These are phyloP conservation scores for Sinelater perroti DNA, from an alignment of 2,888 invertebrate genomes.

Conservation along the genomic window DNA sequence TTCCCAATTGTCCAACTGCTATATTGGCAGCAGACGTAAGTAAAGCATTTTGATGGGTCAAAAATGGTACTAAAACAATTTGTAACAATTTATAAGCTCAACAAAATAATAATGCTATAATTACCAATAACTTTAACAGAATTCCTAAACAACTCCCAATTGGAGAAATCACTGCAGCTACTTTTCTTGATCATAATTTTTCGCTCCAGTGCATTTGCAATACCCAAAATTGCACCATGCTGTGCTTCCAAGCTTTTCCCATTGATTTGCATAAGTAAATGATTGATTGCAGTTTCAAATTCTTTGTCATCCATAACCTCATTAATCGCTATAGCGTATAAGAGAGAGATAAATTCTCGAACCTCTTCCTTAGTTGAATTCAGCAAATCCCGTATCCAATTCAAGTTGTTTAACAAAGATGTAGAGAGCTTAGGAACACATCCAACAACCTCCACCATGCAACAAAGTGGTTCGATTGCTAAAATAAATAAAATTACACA, in stretches of 20 bases:
- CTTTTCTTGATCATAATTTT: conserved; percentile 65
- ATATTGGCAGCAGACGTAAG: conserved; percentile 74
- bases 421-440: conserved; percentile 77
- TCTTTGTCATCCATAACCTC: conserved; percentile 64
- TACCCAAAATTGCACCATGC: conserved; percentile 79
- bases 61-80: conserved; percentile 66
- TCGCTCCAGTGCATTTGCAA: conserved; percentile 76
- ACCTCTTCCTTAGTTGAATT: conserved; percentile 80
- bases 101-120: conserved; percentile 26
- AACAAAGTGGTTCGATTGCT: conserved; percentile 75
- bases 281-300: conserved; percentile 66
- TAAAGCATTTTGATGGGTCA: conserved; percentile 69
- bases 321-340: conserved; percentile 75
- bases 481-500: conserved; percentile 39
- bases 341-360: conserved; percentile 75
- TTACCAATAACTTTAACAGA: conserved; percentile 69
- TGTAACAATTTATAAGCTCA: conserved; percentile 28
- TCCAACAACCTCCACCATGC: conserved; percentile 85
- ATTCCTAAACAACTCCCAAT: conserved; percentile 69
- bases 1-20: conserved; percentile 77
- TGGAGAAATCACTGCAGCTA: conserved; percentile 55
- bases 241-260: conserved; percentile 76
- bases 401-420: conserved; percentile 69
- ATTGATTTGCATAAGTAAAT: conserved; percentile 64
- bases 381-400: conserved; percentile 72